Percentiles rank a stretch among this genome's conserved stretches.
Conservation (phyloP, 2,797 vertebrate genomes). For the Valencia hispanica region DNA sequence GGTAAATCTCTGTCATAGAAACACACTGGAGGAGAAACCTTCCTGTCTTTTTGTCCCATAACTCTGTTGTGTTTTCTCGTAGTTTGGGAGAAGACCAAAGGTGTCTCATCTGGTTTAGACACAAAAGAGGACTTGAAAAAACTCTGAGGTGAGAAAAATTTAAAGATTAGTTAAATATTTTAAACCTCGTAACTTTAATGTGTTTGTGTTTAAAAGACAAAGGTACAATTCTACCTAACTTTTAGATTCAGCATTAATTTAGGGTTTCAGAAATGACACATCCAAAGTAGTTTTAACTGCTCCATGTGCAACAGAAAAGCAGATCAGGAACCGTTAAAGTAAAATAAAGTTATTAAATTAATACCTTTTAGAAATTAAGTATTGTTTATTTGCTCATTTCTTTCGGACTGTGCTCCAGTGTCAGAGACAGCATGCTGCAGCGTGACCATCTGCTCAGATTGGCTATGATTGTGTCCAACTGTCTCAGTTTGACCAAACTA, state of each 20-base stretch:
- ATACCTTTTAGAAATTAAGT: neutral
- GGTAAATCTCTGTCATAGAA: conserved; percentile 65
- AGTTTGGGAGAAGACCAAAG: conserved; percentile 81
- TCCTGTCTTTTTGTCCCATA: neutral
- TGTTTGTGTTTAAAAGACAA: too few relatives aligned
- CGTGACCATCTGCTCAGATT: conserved; percentile 62
- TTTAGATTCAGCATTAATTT: too few relatives aligned
- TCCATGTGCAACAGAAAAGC: neutral
- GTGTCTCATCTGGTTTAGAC: conserved; percentile 78
- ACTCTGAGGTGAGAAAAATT: conserved; percentile 79
- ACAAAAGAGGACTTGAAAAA: conserved; percentile 58
- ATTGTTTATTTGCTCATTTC: neutral
- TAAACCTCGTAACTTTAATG: too few relatives aligned
- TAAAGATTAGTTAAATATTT: neutral
- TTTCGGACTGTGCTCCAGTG: conserved; percentile 46
- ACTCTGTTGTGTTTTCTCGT: conserved; percentile 31
- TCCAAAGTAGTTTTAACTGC: neutral
- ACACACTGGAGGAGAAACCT: neutral
- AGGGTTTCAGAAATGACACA: too few relatives aligned
- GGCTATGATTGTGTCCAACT: conserved; percentile 55
- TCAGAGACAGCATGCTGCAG: conserved; percentile 68
- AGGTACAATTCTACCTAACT: too few relatives aligned
- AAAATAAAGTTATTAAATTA: neutral
- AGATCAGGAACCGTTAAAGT: neutral
- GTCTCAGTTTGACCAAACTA: conserved; percentile 61